Evolutionary conservation across 2,888 invertebrate genomes (phyloP), one percentile per base, ranked within the genome.

Genomic region (Acronicta alni): DNA sequence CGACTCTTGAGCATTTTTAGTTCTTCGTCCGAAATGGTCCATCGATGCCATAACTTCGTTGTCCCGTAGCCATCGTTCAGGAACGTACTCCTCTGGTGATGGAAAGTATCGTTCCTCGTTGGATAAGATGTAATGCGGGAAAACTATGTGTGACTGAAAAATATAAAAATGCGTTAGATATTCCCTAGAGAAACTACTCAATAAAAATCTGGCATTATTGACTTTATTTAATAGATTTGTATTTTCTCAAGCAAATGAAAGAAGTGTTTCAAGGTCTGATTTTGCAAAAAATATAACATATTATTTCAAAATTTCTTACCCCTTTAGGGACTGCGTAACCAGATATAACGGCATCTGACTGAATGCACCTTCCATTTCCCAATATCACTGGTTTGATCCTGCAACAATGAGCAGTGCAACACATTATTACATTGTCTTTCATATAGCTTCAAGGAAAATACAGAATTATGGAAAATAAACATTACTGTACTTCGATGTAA

Each of bases 361-460:
- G 96, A 51, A 97, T 95, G 81, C 96, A 96, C 73, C 98, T 94
- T 6, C 97, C 97, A 77, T 97, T 97, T 38, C 97, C 97, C 80
- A 97, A 95, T 67, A 97, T 97, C 15, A 97, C 97, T 9, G 97
- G 98, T 86, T 96, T 97, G 89, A 98, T 96, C 82, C 97, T 97
- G 84, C 51, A 90, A 87, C 53, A 69, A 69, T 65, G 47, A 43
- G 63, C 38, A 48, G 17, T 18, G 10, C n/a, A n/a, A 32, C 30
- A 32, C 6, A n/a, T 2, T 14, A 0, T 32, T 52, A 37, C n/a
- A n/a, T n/a, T n/a, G 37, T 15, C 23, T 39, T 17, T 14, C 46
- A 14, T 35, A 35, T 15, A 47, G 10, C 16, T 20, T 37, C 30
- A 38, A 59, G 47, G 57, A 57, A 23, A 59, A 59, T 42, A 5